A percentile compares a stretch with the other conserved stretches of the same genome.
Conservation (phyloP, 2,797 vertebrate species). For the Sebastiscus tertius region DNA sequence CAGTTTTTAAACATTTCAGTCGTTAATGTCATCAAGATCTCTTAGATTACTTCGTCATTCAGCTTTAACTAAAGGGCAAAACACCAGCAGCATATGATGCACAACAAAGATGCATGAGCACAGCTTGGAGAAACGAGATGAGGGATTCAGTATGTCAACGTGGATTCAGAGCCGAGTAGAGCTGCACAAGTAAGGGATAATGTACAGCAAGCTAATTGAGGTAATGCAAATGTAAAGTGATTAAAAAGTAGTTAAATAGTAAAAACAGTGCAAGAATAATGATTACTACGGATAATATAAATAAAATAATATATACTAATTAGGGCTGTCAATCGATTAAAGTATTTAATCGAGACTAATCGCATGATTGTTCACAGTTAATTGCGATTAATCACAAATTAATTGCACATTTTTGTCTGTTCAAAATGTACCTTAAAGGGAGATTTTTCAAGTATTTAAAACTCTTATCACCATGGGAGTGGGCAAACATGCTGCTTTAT, state of each 20-base stretch:
- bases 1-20: not conserved
- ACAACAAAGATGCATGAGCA: not conserved
- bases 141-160: not conserved
- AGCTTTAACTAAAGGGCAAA: not conserved
- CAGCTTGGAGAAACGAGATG: not conserved
- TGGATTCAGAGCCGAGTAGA: not conserved
- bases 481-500: too few relatives aligned
- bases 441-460: too few relatives aligned
- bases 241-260: not conserved
- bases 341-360: too few relatives aligned
- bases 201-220: not conserved
- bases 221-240: not conserved
- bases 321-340: too few relatives aligned
- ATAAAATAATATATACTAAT: too few relatives aligned
- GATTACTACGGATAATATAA: not conserved
- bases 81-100: not conserved
- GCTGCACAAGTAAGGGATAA: not conserved
- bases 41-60: not conserved
- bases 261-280: not conserved
- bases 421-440: too few relatives aligned
- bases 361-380: too few relatives aligned
- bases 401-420: too few relatives aligned
- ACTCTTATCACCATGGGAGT: too few relatives aligned
- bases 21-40: not conserved
- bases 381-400: too few relatives aligned